Percentiles rank a stretch among this genome's conserved stretches.
Conservation (phyloP, 2,113 vertebrate genomes). For the Strix aluco region DNA sequence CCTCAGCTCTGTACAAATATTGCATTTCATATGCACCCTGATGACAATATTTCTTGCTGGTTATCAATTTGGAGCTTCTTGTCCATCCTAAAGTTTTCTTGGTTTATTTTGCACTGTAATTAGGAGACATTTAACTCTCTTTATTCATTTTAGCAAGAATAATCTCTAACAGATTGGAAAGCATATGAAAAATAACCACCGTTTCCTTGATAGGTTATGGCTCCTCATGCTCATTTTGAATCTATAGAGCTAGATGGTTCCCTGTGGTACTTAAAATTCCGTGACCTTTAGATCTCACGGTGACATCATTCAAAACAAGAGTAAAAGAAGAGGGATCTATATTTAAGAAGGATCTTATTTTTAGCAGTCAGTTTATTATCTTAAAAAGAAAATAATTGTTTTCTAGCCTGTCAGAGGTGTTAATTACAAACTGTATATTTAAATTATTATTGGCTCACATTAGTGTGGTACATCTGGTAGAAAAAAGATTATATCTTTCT, state of each 20-base stretch:
- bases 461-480: neutral
- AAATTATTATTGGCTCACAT: slow-evolving; percentile 19
- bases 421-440: slow-evolving; percentile 48
- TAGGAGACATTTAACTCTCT: neutral
- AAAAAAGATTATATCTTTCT: slow-evolving; percentile 18
- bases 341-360: neutral
- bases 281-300: neutral
- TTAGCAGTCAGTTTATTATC: neutral
- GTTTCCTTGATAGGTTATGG: neutral
- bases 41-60: neutral
- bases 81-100: neutral
- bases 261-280: neutral
- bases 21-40: neutral
- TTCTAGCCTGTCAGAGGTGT: slow-evolving; percentile 24
- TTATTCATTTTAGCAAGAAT: neutral
- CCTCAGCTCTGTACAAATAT: neutral
- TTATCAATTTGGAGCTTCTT: neutral
- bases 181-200: neutral
- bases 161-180: neutral
- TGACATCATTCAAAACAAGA: neutral
- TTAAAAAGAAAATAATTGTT: slow-evolving; percentile 44
- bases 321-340: neutral
- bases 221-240: neutral
- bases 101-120: neutral
- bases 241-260: neutral